Conservation (phyloP, 2,888 invertebrate species). For the Drosophila nigricruria region DNA sequence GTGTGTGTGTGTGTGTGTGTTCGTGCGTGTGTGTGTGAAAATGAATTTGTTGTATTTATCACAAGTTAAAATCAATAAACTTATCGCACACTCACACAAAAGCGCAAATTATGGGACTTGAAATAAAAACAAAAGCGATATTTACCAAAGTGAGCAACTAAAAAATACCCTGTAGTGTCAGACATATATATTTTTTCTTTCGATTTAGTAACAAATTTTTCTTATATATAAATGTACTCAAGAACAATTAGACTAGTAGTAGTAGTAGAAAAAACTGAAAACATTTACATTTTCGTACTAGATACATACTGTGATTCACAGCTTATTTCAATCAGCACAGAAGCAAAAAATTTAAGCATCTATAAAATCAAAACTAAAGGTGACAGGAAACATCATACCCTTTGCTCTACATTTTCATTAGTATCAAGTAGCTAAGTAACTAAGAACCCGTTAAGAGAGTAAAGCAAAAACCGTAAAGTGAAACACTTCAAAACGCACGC, state of each 20-base stretch:
- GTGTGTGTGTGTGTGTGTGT: constrained; percentile 12
- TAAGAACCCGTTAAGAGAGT: constrained; percentile 40
- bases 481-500: constrained; percentile 12
- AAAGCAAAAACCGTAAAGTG: constrained; percentile 23
- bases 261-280: too few relatives aligned
- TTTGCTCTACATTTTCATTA: neutral
- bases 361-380: too few relatives aligned
- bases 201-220: too few relatives aligned
- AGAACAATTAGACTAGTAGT: too few relatives aligned
- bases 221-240: neutral
- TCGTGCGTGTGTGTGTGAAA: constrained; percentile 8
- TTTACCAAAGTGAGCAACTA: neutral
- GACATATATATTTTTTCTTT: too few relatives aligned
- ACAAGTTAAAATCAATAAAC: constrained; percentile 81
- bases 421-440: constrained; percentile 26
- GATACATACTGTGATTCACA: too few relatives aligned
- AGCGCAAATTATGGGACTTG: constrained; percentile 35
- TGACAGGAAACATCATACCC: neutral
- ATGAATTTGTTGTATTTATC: constrained; percentile 65
- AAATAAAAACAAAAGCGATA: constrained; percentile 17
- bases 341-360: too few relatives aligned
- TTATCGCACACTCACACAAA: constrained; percentile 62
- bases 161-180: neutral
- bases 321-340: too few relatives aligned
- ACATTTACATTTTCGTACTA: too few relatives aligned